These are phyloP conservation scores for Mirounga angustirostris DNA, from an alignment of 2,113 vertebrate species.

Conservation along the genomic window DNA sequence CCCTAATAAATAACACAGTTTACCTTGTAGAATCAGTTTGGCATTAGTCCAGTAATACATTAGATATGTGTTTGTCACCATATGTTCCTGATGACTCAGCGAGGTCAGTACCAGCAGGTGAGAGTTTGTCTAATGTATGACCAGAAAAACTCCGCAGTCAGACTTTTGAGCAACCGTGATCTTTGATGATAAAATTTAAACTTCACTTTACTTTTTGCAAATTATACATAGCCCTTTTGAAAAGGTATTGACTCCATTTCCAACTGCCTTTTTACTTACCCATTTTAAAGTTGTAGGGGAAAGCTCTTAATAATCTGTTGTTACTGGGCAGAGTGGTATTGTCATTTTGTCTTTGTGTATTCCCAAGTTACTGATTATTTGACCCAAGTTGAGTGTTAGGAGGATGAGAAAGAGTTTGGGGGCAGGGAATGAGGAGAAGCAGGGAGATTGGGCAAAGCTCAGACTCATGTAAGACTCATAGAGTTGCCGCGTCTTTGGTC, in stretches of 20 bases:
- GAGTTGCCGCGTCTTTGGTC: fast-evolving
- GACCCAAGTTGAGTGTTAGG: background rate
- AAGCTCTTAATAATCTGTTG: background rate
- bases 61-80: background rate
- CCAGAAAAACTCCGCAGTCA: background rate
- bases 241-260: background rate
- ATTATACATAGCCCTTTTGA: background rate
- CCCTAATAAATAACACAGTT: background rate
- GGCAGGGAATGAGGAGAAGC: background rate
- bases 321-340: background rate
- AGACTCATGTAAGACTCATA: fast-evolving
- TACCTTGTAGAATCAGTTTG: background rate
- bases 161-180: background rate
- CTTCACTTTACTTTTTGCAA: background rate
- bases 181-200: background rate
- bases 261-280: background rate
- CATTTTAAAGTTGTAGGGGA: background rate
- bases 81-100: background rate
- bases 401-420: background rate
- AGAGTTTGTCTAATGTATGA: background rate
- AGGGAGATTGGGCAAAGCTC: fast-evolving
- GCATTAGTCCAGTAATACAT: background rate
- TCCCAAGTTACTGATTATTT: background rate
- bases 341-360: background rate
- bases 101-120: background rate